A percentile compares a stretch with the other conserved stretches of the same genome.
Conservation (phyloP, 2,888 invertebrate genomes). For the Pollenia labialis region DNA sequence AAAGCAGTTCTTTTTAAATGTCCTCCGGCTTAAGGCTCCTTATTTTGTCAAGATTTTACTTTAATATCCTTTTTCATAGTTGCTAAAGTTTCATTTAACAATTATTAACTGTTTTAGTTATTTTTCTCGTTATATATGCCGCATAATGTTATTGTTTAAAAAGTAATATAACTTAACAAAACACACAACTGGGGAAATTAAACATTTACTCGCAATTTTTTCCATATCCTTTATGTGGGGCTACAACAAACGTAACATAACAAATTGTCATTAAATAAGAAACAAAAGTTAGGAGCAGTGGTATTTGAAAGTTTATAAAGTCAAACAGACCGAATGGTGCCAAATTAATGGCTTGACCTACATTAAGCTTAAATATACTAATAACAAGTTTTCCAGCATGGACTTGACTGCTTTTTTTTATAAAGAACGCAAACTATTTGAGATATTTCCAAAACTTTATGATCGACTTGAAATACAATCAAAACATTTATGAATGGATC, state of each 20-base stretch:
- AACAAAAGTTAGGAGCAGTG: not conserved
- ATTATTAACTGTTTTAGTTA: conserved; percentile 31
- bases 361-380: not conserved
- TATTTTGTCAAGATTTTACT: not conserved
- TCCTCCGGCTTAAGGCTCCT: too few species aligned
- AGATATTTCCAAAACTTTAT: too few species aligned
- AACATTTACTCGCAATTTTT: conserved; percentile 15
- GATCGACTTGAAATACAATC: too few species aligned
- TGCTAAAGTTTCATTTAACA: conserved; percentile 30
- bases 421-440: too few species aligned
- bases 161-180: not conserved
- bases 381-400: too few species aligned
- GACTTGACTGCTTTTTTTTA: too few species aligned
- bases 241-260: conserved; percentile 1
- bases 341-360: conserved; percentile 52
- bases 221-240: not conserved
- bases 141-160: not conserved
- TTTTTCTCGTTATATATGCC: not conserved
- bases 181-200: not conserved
- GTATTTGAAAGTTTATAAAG: not conserved
- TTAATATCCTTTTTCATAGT: not conserved
- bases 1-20: too few species aligned
- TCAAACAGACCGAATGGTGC: conserved; percentile 41
- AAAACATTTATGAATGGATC: too few species aligned
- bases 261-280: conserved; percentile 19